Percentiles rank a stretch among this genome's conserved stretches.
phyloP scores from a whole-genome alignment of 2,113 vertebrate species.

The Galeopterus variegatus region DNA sequence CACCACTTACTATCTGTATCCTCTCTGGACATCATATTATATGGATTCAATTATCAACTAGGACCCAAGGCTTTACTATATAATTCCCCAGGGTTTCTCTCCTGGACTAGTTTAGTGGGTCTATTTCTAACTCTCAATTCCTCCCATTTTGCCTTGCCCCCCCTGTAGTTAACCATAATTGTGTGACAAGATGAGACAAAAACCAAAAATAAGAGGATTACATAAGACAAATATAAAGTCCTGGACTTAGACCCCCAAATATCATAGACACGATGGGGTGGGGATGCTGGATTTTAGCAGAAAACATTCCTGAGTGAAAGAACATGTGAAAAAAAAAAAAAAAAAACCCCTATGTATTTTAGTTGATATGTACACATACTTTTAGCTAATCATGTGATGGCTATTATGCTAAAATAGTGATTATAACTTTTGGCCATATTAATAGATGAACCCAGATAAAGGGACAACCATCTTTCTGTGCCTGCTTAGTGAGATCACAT shows the following conservation, averaged over 20 bases:
- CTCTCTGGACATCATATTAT: not conserved
- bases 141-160: not conserved
- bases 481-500: not conserved
- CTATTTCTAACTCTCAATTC: constrained; percentile 32
- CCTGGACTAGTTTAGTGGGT: not conserved
- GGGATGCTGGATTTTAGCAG: not conserved
- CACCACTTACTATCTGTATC: not conserved
- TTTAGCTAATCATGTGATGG: not conserved
- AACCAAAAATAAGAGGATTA: constrained; percentile 13
- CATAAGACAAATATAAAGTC: not conserved
- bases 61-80: not conserved
- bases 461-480: not conserved
- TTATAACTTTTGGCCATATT: not conserved
- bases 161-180: not conserved
- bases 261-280: not conserved
- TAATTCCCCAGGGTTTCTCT: not conserved
- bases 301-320: not conserved
- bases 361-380: not conserved
- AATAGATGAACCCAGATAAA: constrained; percentile 12
- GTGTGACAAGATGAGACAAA: constrained; percentile 3
- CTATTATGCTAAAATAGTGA: not conserved
- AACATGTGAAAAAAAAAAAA: not conserved
- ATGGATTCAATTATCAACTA: not conserved
- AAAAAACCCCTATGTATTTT: not conserved
- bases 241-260: not conserved